Percentiles rank a stretch among this genome's conserved stretches.
These are phyloP conservation scores for Psococerastis gibbosa DNA, from an alignment of 2,888 invertebrate species.

Conservation along the genomic window DNA sequence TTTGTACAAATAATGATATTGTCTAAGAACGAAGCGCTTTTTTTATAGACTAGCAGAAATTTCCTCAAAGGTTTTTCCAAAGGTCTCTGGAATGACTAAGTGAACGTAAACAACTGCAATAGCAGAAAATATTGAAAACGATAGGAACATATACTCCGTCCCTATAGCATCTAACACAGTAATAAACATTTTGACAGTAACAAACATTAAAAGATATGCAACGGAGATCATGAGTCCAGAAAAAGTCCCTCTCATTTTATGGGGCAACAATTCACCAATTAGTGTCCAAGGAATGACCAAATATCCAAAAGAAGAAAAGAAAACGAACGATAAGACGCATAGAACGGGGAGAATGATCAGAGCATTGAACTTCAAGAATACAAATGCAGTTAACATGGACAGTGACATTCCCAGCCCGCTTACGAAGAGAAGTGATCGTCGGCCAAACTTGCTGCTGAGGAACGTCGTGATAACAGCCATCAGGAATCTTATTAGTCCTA, in stretches of 20 bases:
- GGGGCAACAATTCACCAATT: constrained; percentile 32
- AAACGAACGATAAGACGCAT: constrained; percentile 25
- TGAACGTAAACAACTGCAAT: constrained; percentile 28
- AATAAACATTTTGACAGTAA: constrained; percentile 32
- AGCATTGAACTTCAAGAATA: constrained; percentile 18
- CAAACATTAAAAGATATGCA: constrained; percentile 36
- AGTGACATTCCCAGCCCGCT: constrained; percentile 34
- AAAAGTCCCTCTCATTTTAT: constrained; percentile 31
- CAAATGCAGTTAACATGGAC: constrained; percentile 26
- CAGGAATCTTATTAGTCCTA: constrained; percentile 32
- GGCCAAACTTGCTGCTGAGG: constrained; percentile 30
- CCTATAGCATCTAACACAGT: constrained; percentile 26
- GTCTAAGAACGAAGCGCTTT: too few relatives aligned
- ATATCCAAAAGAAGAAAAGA: constrained; percentile 34
- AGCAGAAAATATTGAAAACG: constrained; percentile 29
- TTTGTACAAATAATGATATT: too few relatives aligned
- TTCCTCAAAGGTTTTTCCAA: constrained; percentile 33
- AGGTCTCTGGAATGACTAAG: constrained; percentile 35
- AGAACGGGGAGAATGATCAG: not conserved
- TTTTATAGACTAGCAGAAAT: constrained; percentile 26
- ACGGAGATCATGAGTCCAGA: constrained; percentile 31
- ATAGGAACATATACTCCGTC: constrained; percentile 28
- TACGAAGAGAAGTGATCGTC: constrained; percentile 29
- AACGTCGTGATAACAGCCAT: constrained; percentile 31
- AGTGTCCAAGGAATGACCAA: constrained; percentile 39